Conservation (phyloP, 2,797 vertebrate genomes). For the Hafferia zeledoni region DNA sequence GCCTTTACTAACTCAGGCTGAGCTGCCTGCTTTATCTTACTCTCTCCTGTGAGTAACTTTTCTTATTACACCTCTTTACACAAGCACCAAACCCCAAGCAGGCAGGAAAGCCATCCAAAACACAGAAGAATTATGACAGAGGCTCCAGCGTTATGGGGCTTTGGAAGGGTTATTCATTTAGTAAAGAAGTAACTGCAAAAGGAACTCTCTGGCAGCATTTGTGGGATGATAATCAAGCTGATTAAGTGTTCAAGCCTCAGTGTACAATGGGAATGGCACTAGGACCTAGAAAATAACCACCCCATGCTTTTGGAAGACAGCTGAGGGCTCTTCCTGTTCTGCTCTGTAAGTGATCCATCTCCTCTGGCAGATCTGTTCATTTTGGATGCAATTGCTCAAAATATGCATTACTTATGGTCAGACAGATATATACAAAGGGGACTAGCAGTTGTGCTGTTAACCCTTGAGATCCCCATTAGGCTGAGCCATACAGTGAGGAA, state of each 20-base stretch:
- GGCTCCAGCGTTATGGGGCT: neutral
- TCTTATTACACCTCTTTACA: slow-evolving; percentile 26
- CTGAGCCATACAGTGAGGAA: neutral
- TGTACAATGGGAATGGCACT: slow-evolving; percentile 5
- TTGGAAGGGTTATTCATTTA: slow-evolving; percentile 6
- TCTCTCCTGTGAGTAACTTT: slow-evolving; percentile 32
- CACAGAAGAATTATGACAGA: slow-evolving; percentile 11
- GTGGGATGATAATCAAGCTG: slow-evolving; percentile 27
- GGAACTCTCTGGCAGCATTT: neutral
- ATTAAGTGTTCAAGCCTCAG: slow-evolving; percentile 6
- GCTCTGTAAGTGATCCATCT: slow-evolving; percentile 51
- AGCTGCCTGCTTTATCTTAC: slow-evolving; percentile 38
- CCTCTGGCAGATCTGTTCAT: slow-evolving; percentile 46
- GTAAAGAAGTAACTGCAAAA: neutral
- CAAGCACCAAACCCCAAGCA: neutral
- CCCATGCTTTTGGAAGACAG: slow-evolving; percentile 50
- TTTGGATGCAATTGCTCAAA: slow-evolving; percentile 51
- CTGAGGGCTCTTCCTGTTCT: slow-evolving; percentile 64
- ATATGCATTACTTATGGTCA: slow-evolving; percentile 48
- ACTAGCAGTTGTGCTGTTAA: slow-evolving; percentile 38
- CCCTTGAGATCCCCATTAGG: neutral
- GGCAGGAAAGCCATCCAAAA: slow-evolving; percentile 7
- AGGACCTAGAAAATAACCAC: slow-evolving; percentile 52
- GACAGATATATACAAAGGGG: slow-evolving; percentile 26
- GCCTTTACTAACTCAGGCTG: neutral